A percentile compares a stretch with the other conserved stretches of the same genome.
These are phyloP conservation scores for Geococcyx californianus DNA, from an alignment of 2,113 vertebrate genomes.

Conservation along the genomic window DNA sequence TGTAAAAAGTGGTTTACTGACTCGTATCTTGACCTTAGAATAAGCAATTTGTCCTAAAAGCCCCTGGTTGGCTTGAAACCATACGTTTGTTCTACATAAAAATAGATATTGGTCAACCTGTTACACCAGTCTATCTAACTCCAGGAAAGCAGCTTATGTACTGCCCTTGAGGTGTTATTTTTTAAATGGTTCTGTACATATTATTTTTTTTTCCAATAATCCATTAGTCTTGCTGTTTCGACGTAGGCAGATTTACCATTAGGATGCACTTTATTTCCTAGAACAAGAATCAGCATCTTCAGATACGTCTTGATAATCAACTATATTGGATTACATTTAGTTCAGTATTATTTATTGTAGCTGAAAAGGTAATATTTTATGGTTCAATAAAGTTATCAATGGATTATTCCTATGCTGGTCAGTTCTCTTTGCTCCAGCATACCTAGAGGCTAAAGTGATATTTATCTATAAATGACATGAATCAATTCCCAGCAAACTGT, in stretches of 20 bases:
- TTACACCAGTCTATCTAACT: not conserved
- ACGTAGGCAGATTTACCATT: not conserved
- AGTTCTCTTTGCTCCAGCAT: not conserved
- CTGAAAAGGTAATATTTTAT: not conserved
- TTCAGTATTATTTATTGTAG: not conserved
- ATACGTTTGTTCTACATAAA: not conserved
- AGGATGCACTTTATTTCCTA: not conserved
- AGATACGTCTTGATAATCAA: not conserved
- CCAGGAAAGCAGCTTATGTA: not conserved
- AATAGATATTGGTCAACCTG: not conserved
- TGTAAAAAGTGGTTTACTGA: not conserved
- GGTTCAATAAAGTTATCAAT: not conserved
- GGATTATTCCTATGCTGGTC: not conserved
- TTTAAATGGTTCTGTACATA: not conserved
- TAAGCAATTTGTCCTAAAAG: not conserved
- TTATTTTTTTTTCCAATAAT: not conserved
- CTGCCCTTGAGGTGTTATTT: not conserved
- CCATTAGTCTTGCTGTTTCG: not conserved
- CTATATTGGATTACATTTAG: not conserved
- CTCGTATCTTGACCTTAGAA: slow-evolving; percentile 1
- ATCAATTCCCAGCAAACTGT: not conserved
- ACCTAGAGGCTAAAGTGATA: not conserved
- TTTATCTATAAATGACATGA: not conserved
- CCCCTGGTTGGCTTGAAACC: not conserved
- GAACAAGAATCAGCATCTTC: not conserved